Conservation (phyloP, 1,140 invertebrate species). For the Bombus pyrosoma region DNA sequence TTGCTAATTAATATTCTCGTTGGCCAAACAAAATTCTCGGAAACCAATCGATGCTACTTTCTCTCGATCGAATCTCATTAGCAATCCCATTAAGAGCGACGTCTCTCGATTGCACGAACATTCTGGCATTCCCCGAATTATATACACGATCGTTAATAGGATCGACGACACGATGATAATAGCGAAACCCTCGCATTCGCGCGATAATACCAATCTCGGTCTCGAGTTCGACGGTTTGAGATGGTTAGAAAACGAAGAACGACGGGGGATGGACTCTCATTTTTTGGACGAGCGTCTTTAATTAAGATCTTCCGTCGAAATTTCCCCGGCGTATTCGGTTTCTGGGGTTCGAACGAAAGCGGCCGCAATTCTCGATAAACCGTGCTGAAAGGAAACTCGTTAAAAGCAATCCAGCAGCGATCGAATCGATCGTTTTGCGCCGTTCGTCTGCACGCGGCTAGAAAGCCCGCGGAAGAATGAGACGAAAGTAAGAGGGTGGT, state of each 20-base stretch:
- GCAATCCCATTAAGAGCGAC: slow-evolving; percentile 30
- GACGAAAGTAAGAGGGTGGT: slow-evolving; percentile 12
- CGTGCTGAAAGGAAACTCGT: slow-evolving; percentile 71
- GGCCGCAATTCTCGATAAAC: slow-evolving; percentile 70
- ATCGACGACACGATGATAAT: slow-evolving; percentile 55
- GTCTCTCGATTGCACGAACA: slow-evolving; percentile 17
- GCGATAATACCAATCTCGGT: slow-evolving; percentile 52
- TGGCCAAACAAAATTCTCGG: neutral
- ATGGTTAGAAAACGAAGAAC: neutral
- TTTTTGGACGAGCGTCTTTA: slow-evolving; percentile 67
- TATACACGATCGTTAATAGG: slow-evolving; percentile 62
- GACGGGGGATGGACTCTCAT: slow-evolving; percentile 31
- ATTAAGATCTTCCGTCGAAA: slow-evolving; percentile 68
- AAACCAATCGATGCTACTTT: slow-evolving; percentile 20
- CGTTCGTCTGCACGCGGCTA: slow-evolving; percentile 25
- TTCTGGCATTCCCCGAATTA: slow-evolving; percentile 33
- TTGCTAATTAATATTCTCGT: slow-evolving; percentile 10
- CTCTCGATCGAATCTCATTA: slow-evolving; percentile 16
- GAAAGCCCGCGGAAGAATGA: slow-evolving; percentile 9
- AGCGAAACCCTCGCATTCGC: slow-evolving; percentile 41
- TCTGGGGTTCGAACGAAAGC: slow-evolving; percentile 51
- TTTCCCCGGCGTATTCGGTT: slow-evolving; percentile 64
- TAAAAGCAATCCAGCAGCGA: slow-evolving; percentile 68
- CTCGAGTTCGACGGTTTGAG: neutral
- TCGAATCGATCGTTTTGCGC: slow-evolving; percentile 66